Conservation (phyloP, 2,888 invertebrate species). For the Cacoxenus indagator region DNA sequence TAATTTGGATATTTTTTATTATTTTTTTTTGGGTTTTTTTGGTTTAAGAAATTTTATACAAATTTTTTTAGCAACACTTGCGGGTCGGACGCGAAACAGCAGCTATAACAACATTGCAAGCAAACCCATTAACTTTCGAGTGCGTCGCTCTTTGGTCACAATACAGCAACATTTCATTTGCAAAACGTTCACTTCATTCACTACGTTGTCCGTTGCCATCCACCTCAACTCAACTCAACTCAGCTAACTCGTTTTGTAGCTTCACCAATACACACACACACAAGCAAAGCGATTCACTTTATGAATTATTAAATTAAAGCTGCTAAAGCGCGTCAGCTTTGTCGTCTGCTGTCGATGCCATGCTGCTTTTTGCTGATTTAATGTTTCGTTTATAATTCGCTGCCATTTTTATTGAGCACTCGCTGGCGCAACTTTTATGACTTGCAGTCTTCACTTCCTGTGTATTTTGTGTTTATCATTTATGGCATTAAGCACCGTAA, state of each 20-base stretch:
- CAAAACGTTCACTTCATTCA: background rate
- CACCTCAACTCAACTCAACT: background rate
- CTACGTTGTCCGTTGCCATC: background rate
- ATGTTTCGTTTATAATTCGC: background rate
- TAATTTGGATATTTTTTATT: slow-evolving; percentile 1
- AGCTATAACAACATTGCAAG: background rate
- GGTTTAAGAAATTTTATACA: background rate
- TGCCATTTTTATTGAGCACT: background rate
- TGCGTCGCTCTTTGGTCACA: slow-evolving; percentile 4
- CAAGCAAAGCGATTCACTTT: background rate
- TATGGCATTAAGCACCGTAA: background rate
- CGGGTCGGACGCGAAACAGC: background rate
- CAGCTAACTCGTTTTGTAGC: background rate
- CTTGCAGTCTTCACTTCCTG: background rate
- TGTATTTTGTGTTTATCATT: background rate
- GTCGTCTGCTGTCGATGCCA: background rate
- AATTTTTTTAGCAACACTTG: background rate
- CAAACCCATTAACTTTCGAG: background rate
- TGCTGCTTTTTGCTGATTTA: background rate
- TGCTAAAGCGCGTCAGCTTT: background rate
- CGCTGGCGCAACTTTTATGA: background rate
- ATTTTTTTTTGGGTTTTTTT: background rate
- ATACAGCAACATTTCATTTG: background rate
- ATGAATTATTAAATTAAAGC: slow-evolving; percentile 17
- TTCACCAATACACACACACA: background rate